Percentiles rank a stretch among this genome's conserved stretches.
phyloP scores from a whole-genome alignment of 2,797 vertebrate species.

The Pseudochirops cupreus region DNA sequence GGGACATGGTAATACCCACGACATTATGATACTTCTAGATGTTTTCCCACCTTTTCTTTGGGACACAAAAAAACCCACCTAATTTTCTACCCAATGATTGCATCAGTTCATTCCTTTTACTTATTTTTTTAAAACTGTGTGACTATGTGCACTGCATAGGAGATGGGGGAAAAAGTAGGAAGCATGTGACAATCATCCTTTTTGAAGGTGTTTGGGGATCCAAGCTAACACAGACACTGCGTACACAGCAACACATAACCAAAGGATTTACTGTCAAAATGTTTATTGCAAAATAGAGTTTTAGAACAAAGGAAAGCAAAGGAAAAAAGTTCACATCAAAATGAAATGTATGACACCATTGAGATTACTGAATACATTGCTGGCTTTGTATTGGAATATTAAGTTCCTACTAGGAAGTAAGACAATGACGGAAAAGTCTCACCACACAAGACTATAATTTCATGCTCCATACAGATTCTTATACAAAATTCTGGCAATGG shows the following conservation, averaged over 20 bases:
- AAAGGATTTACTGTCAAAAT: slow-evolving; percentile 88
- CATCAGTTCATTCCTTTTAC: slow-evolving; percentile 30
- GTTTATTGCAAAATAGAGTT: slow-evolving; percentile 92
- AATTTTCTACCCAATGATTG: slow-evolving; percentile 60
- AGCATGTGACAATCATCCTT: slow-evolving; percentile 67
- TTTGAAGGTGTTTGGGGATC: slow-evolving; percentile 62
- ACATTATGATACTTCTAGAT: neutral
- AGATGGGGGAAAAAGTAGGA: neutral
- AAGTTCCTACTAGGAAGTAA: slow-evolving; percentile 80
- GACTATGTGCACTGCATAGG: neutral
- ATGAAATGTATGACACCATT: slow-evolving; percentile 84
- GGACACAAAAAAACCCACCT: neutral
- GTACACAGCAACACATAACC: slow-evolving; percentile 85
- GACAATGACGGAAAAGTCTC: slow-evolving; percentile 78
- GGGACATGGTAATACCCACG: neutral
- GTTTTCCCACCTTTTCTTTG: neutral
- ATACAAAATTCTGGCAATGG: slow-evolving; percentile 82
- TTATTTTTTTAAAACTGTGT: neutral
- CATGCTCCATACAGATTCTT: slow-evolving; percentile 85
- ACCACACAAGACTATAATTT: slow-evolving; percentile 83
- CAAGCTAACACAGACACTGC: slow-evolving; percentile 73
- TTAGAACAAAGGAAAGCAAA: slow-evolving; percentile 87
- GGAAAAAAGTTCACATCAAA: slow-evolving; percentile 86
- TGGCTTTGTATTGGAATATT: slow-evolving; percentile 82
- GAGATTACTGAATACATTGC: slow-evolving; percentile 83